These are phyloP conservation scores for Halyomorpha halys DNA, from an alignment of 1,140 invertebrate species.

Conservation along the genomic window DNA sequence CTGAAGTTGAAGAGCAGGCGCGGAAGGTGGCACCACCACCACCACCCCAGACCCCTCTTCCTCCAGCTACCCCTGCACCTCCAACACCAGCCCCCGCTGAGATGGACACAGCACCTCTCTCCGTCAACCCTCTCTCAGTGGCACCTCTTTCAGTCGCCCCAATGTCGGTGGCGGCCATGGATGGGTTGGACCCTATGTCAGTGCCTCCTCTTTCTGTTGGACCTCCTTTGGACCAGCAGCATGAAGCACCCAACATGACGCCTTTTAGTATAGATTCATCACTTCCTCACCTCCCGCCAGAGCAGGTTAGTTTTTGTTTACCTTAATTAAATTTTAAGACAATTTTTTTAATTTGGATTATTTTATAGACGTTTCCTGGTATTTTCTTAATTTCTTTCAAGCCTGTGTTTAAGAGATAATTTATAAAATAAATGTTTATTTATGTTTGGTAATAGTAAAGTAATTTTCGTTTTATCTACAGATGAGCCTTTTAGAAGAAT, in stretches of 20 bases:
- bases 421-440: too few relatives aligned
- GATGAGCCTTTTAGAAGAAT: conserved; percentile 26
- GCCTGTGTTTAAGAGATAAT: too few relatives aligned
- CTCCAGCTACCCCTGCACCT: conserved; percentile 20
- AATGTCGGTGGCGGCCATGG: conserved; percentile 21
- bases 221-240: conserved; percentile 4
- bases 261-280: conserved; percentile 21
- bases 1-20: conserved; percentile 15
- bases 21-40: conserved; percentile 29
- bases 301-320: conserved; percentile 35
- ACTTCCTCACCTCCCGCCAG: conserved; percentile 41
- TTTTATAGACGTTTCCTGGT: too few relatives aligned
- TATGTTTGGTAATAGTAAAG: too few relatives aligned
- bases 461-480: background rate
- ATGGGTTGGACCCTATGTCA: conserved; percentile 12
- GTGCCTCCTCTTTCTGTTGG: conserved; percentile 21
- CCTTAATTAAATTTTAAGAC: too few relatives aligned
- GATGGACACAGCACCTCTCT: conserved; percentile 20
- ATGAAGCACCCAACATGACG: conserved; percentile 26
- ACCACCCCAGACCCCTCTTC: conserved; percentile 25
- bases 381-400: too few relatives aligned
- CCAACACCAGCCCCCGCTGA: conserved; percentile 2
- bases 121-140: conserved; percentile 25
- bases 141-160: conserved; percentile 22
- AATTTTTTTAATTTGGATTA: too few relatives aligned